These are phyloP conservation scores for Monochamus alternatus DNA, from an alignment of 2,888 invertebrate genomes.

Conservation along the genomic window DNA sequence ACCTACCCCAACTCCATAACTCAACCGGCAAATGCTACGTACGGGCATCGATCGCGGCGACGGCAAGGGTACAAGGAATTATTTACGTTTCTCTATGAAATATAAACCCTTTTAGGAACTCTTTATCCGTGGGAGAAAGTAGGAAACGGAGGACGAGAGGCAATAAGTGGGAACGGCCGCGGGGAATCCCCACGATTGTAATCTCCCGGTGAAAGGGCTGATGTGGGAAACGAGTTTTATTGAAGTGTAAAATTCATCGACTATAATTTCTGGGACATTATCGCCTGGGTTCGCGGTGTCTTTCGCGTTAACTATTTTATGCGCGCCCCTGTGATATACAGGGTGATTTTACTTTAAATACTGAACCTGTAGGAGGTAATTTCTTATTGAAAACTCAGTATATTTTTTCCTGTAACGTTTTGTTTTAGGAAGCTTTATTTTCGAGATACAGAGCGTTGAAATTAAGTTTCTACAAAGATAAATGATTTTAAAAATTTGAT, in stretches of 20 bases:
- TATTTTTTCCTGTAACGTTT: no score
- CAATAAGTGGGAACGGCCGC: constrained; percentile 29
- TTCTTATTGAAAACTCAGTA: no score
- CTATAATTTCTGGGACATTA: constrained; percentile 2
- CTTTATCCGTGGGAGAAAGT: constrained; percentile 31
- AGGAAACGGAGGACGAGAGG: constrained; percentile 9
- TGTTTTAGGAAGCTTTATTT: no score
- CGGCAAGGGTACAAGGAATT: constrained; percentile 15
- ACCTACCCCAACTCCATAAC: constrained; percentile 43
- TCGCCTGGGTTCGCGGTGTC: not conserved
- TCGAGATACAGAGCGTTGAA: no score
- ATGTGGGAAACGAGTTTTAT: constrained; percentile 26
- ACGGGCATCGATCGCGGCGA: constrained; percentile 32
- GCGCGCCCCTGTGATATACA: no score
- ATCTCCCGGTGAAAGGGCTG: constrained; percentile 25
- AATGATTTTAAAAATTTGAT: no score
- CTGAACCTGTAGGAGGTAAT: no score
- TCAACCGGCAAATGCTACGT: constrained; percentile 26
- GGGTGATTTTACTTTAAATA: no score
- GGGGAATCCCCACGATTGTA: constrained; percentile 19
- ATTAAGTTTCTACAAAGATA: no score
- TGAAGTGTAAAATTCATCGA: constrained; percentile 10
- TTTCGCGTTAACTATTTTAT: not conserved
- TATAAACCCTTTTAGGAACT: constrained; percentile 36
- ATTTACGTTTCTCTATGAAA: constrained; percentile 32